Conservation (phyloP, 35 echinoderm and acorn worm genomes). For the Hemicentrotus pulcherrimus region DNA sequence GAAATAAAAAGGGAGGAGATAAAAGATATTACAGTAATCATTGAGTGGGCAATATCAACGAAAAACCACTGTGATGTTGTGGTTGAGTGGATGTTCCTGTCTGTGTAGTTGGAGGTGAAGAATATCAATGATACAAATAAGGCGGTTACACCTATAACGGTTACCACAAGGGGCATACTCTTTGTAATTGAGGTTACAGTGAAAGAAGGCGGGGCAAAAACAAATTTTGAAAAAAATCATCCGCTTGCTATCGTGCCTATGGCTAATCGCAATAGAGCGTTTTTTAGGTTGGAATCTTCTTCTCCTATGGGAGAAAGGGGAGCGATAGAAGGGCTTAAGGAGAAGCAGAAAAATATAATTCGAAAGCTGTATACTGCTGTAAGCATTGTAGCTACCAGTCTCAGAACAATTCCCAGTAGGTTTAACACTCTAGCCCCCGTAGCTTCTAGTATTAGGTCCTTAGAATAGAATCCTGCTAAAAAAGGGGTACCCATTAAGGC, state of each 20-base stretch:
- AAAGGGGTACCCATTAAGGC: conserved; percentile 72
- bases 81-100: not conserved
- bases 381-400: conserved; percentile 53
- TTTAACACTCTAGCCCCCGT: conserved; percentile 13
- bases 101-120: not conserved
- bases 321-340: not conserved
- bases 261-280: conserved; percentile 31
- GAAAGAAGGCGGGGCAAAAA: not conserved
- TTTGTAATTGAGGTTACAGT: not conserved
- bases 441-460: conserved; percentile 77
- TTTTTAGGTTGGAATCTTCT: conserved; percentile 52
- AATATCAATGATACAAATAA: not conserved
- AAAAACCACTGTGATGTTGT: not conserved
- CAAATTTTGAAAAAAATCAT: conserved; percentile 40
- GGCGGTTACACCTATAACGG: not conserved
- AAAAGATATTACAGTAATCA: not conserved
- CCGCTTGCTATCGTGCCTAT: conserved; percentile 59
- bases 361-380: conserved; percentile 69
- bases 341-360: conserved; percentile 61
- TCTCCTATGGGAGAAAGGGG: conserved; percentile 51
- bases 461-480: conserved; percentile 79
- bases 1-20: not conserved
- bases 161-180: conserved; percentile 43
- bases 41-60: not conserved
- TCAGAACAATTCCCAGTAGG: not conserved